These are phyloP conservation scores for Spea multiplicata DNA, from an alignment of 2,113 vertebrate species.

Conservation along the genomic window DNA sequence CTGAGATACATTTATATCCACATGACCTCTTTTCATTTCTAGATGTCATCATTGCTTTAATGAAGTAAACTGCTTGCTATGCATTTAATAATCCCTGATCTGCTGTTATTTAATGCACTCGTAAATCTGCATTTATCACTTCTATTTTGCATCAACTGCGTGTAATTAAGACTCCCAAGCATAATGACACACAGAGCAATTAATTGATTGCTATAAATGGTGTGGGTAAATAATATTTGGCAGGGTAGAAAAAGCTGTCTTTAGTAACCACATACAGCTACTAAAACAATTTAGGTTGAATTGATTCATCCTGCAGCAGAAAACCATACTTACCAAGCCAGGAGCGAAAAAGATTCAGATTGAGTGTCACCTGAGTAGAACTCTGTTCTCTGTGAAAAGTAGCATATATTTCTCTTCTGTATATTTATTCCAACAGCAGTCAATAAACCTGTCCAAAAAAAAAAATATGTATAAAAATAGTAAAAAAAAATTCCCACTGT, in stretches of 20 bases:
- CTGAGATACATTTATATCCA: neutral
- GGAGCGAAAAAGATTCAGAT: no score
- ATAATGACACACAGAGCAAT: neutral
- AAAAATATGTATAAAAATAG: no score
- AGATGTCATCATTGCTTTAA: neutral
- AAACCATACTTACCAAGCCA: no score
- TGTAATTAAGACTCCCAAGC: neutral
- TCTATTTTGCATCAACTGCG: neutral
- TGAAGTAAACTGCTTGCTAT: neutral
- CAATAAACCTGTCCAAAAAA: no score
- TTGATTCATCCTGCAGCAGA: no score
- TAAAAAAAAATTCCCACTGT: no score
- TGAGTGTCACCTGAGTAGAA: no score
- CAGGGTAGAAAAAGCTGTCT: neutral
- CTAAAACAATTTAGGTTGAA: neutral
- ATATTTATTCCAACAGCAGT: no score
- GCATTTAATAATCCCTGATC: neutral
- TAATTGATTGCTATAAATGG: constrained; percentile 1
- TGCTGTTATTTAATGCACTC: neutral
- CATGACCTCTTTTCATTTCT: neutral
- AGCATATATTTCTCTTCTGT: no score
- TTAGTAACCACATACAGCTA: neutral
- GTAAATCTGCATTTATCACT: constrained; percentile 1
- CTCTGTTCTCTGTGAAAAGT: no score
- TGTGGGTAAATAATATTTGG: neutral